Evolutionary conservation across 2,888 invertebrate genomes (phyloP).

Genomic region (Drosophila meridiana): DNA sequence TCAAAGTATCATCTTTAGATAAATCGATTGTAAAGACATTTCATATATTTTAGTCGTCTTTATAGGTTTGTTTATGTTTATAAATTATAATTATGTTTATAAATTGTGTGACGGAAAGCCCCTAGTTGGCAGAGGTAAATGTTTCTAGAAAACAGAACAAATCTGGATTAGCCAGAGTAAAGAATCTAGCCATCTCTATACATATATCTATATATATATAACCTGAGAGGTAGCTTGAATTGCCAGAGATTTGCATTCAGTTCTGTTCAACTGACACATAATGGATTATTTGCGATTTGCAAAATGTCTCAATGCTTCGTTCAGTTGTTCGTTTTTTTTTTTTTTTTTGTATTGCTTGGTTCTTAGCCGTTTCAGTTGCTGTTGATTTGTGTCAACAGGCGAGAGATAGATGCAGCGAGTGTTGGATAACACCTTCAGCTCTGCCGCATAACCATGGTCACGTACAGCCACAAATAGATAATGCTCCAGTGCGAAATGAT

Average conservation of each 20-base stretch:
- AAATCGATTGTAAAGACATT: no score
- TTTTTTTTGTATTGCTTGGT: background rate
- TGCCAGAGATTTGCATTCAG: background rate
- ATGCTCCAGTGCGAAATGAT: background rate
- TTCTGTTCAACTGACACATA: background rate
- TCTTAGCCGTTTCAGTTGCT: background rate
- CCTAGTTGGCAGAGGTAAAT: no score
- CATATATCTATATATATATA: no score
- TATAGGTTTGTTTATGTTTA: no score
- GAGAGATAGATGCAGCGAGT: constrained; percentile 1
- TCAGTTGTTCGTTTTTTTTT: background rate
- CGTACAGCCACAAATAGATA: constrained; percentile 17
- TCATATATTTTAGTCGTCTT: no score
- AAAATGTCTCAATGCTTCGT: background rate
- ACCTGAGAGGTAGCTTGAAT: background rate
- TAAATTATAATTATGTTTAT: no score
- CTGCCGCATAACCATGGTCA: constrained; percentile 12
- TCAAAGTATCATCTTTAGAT: no score
- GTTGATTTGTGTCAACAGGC: constrained; percentile 39
- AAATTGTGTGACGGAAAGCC: no score
- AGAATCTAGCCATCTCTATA: background rate
- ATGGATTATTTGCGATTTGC: constrained; percentile 9
- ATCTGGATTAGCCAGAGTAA: no score
- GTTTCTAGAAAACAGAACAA: no score
- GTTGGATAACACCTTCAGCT: constrained; percentile 18